phyloP scores from a whole-genome alignment of 2,797 vertebrate genomes.

The Lerista edwardsae region DNA sequence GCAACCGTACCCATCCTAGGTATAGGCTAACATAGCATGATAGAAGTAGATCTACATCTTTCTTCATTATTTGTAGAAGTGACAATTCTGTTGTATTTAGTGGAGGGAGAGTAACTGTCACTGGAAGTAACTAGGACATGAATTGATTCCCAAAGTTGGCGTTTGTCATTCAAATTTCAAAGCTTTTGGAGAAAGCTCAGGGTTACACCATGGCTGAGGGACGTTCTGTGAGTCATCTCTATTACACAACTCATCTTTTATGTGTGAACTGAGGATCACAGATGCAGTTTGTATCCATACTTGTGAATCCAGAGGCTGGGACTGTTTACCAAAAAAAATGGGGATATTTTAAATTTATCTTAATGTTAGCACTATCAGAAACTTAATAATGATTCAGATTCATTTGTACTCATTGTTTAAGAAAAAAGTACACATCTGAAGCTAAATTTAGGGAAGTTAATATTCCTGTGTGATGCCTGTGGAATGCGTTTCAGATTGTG shows the following conservation, averaged over 20 bases:
- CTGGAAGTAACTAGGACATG: too few species aligned
- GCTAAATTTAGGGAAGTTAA: not conserved
- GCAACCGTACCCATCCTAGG: not conserved
- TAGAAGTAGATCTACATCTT: too few species aligned
- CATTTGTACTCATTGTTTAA: not conserved
- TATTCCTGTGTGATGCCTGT: not conserved
- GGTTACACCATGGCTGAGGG: not conserved
- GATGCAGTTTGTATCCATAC: not conserved
- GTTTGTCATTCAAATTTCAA: not conserved
- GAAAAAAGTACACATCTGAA: not conserved
- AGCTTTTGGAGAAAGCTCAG: not conserved
- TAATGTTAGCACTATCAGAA: not conserved
- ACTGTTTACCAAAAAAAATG: not conserved
- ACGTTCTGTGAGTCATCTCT: not conserved
- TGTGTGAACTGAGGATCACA: not conserved
- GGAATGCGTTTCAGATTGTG: not conserved
- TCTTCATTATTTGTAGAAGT: too few species aligned
- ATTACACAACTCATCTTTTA: not conserved
- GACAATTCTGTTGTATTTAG: too few species aligned
- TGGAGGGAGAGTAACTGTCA: too few species aligned
- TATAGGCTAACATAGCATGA: too few species aligned
- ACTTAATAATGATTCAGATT: not conserved
- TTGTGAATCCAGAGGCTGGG: not conserved
- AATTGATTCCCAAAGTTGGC: too few species aligned
- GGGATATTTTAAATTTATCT: not conserved